These are phyloP conservation scores for Drosophila recens DNA, from an alignment of 2,888 invertebrate species.

Conservation along the genomic window DNA sequence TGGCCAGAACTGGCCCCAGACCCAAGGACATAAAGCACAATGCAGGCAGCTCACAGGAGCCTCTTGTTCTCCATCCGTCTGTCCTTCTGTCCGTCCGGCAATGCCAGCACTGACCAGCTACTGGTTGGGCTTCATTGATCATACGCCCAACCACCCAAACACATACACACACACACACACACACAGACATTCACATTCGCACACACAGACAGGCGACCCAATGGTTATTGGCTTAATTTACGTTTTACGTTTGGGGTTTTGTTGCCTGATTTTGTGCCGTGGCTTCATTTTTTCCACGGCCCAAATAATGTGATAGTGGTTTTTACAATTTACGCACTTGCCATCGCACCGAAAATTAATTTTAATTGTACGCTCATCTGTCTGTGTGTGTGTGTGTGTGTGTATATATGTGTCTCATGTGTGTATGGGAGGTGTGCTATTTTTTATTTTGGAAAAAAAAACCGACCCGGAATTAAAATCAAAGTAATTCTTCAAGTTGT, in stretches of 20 bases:
- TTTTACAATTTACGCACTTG: constrained; percentile 77
- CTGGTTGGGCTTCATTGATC: constrained; percentile 65
- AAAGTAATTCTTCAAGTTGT: constrained; percentile 78
- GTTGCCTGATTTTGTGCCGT: constrained; percentile 50
- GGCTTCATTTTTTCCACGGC: constrained; percentile 43
- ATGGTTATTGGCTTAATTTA: constrained; percentile 76
- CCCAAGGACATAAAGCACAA: constrained; percentile 68
- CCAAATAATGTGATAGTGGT: constrained; percentile 79
- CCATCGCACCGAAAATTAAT: constrained; percentile 73
- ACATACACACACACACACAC: constrained; percentile 11
- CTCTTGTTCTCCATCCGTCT: constrained; percentile 13
- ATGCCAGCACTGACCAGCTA: constrained; percentile 31
- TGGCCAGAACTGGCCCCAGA: constrained; percentile 8
- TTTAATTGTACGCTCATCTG: constrained; percentile 65
- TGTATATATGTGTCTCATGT: constrained; percentile 2
- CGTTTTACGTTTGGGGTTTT: constrained; percentile 67
- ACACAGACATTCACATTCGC: constrained; percentile 11
- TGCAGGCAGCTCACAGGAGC: constrained; percentile 41
- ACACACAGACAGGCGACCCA: constrained; percentile 7
- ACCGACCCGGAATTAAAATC: constrained; percentile 67
- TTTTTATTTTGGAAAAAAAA: constrained; percentile 17
- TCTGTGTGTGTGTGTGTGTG: constrained; percentile 1
- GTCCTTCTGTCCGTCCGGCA: background rate
- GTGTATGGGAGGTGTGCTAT: constrained; percentile 15
- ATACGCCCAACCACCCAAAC: constrained; percentile 39